phyloP scores from a whole-genome alignment of 2,888 invertebrate genomes.

The Habrosyne pyritoides region DNA sequence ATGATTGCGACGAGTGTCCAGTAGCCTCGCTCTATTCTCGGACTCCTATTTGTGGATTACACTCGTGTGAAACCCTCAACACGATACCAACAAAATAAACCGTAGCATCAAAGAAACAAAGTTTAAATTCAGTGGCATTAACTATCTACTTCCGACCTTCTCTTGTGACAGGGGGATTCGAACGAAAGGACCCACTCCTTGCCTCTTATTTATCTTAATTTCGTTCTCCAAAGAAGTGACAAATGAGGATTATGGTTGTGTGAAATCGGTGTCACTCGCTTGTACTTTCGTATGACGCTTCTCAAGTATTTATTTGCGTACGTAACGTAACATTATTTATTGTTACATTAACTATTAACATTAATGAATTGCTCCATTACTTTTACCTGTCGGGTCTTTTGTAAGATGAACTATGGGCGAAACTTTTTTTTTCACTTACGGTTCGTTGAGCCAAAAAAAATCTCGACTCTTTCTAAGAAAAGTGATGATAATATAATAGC shows the following conservation, averaged over 20 bases:
- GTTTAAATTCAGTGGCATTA: conserved; percentile 45
- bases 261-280: conserved; percentile 53
- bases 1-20: conserved; percentile 71
- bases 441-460: neutral
- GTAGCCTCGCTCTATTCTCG: conserved; percentile 83
- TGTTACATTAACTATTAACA: neutral
- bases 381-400: neutral
- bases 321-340: conserved; percentile 14
- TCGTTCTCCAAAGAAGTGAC: conserved; percentile 71
- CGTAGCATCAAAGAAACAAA: conserved; percentile 52
- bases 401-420: neutral
- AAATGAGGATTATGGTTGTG: conserved; percentile 66
- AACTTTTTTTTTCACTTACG: neutral
- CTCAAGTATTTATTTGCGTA: conserved; percentile 34
- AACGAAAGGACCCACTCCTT: conserved; percentile 77
- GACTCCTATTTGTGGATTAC: conserved; percentile 81
- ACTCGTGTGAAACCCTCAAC: conserved; percentile 64
- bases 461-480: neutral
- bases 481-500: too few relatives aligned
- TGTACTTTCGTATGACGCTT: conserved; percentile 43
- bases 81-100: conserved; percentile 55
- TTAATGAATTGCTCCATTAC: neutral
- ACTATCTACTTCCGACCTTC: conserved; percentile 49
- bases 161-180: conserved; percentile 39
- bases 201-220: conserved; percentile 80